Conservation (phyloP, 2,888 invertebrate species). For the Heliconius sara region DNA sequence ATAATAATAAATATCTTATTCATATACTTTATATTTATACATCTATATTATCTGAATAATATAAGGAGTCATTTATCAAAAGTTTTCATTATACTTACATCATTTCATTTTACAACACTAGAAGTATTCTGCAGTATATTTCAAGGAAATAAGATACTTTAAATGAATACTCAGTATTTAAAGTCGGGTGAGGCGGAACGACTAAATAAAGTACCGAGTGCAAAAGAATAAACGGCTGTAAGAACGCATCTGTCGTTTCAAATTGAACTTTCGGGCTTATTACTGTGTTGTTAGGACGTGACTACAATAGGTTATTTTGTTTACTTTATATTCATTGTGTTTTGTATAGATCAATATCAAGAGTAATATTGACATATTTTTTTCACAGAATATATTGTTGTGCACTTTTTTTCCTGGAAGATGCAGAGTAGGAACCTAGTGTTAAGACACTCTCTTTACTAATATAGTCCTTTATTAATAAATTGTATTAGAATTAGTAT, state of each 20-base stretch:
- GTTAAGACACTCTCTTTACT: too few relatives aligned
- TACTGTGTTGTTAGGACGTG: conserved; percentile 31
- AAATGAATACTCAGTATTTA: conserved; percentile 8
- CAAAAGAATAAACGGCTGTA: conserved; percentile 35
- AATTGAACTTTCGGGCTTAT: conserved; percentile 36
- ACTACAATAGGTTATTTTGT: conserved; percentile 19
- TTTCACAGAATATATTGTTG: too few relatives aligned
- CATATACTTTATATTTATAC: too few relatives aligned
- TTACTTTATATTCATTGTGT: neutral
- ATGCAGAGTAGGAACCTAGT: too few relatives aligned
- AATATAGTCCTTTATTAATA: too few relatives aligned
- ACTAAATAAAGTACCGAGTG: conserved; percentile 34
- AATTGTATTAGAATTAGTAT: too few relatives aligned
- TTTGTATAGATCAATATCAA: neutral
- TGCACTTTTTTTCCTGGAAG: too few relatives aligned
- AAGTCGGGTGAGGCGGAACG: neutral
- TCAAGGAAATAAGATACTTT: neutral
- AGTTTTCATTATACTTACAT: neutral
- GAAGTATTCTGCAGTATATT: neutral
- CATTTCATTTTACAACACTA: neutral
- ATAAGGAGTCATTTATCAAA: too few relatives aligned
- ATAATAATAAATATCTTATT: too few relatives aligned
- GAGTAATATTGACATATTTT: too few relatives aligned
- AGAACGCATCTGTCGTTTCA: conserved; percentile 44
- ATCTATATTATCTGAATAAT: too few relatives aligned